phyloP scores from a whole-genome alignment of 2,113 vertebrate genomes.

The Microcebus griseorufus region DNA sequence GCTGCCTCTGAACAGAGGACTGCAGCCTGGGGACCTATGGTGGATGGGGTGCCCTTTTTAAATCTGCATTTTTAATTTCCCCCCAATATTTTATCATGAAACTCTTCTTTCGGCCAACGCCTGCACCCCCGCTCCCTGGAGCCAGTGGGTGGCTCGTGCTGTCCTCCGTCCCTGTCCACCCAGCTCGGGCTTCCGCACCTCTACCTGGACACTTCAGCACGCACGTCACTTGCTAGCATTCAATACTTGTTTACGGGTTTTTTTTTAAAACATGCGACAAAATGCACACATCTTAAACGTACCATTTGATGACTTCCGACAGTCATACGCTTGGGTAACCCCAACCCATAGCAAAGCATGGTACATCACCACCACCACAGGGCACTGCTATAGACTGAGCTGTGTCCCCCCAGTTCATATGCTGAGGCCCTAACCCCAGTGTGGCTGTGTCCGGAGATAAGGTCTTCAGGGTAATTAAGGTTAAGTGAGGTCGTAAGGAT shows the following conservation, averaged over 20 bases:
- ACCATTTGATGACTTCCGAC: not conserved
- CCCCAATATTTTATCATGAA: not conserved
- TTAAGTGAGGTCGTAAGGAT: not conserved
- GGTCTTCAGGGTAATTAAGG: not conserved
- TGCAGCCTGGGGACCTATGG: not conserved
- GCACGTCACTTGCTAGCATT: not conserved
- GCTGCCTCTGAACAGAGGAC: not conserved
- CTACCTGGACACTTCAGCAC: too few relatives aligned
- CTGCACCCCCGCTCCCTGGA: fast-evolving
- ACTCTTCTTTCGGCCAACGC: not conserved
- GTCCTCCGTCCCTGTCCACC: fast-evolving
- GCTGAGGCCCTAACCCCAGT: not conserved
- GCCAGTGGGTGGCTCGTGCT: too few relatives aligned
- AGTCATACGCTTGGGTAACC: not conserved
- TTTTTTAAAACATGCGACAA: not conserved
- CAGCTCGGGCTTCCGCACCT: not conserved
- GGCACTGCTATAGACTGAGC: not conserved
- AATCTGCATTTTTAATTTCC: not conserved
- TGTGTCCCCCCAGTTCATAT: not conserved
- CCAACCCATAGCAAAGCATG: not conserved
- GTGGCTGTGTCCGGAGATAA: not conserved
- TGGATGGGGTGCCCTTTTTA: not conserved
- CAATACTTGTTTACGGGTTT: not conserved
- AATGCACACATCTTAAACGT: not conserved
- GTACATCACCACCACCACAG: not conserved